Evolutionary conservation across 2,797 vertebrate genomes (phyloP).

Genomic region (Naso thynnoides): DNA sequence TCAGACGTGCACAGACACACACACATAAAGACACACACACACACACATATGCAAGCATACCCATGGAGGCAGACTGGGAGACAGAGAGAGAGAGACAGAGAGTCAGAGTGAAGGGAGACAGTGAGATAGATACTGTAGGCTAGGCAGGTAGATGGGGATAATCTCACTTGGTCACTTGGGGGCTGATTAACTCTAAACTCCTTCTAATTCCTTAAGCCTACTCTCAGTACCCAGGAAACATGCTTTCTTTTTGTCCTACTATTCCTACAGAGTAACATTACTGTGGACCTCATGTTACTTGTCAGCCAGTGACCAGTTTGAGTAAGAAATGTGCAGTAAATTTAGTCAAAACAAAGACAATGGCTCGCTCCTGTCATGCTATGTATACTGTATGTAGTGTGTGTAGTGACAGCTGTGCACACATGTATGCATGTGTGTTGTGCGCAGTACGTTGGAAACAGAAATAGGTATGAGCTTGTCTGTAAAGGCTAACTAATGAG

Average conservation of each 20-base stretch:
- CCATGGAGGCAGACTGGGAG: constrained; percentile 1
- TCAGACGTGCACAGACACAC: background rate
- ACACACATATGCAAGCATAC: constrained; percentile 16
- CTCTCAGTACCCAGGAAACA: constrained; percentile 74
- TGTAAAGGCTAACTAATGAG: constrained; percentile 77
- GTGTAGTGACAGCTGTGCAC: constrained; percentile 4
- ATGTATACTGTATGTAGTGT: background rate
- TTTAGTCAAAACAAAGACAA: constrained; percentile 11
- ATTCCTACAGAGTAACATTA: constrained; percentile 31
- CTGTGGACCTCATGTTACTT: background rate
- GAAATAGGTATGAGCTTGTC: constrained; percentile 74
- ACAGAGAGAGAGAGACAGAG: constrained; percentile 10
- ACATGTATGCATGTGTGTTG: constrained; percentile 42
- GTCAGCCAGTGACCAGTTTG: background rate
- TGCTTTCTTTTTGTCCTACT: constrained; percentile 69
- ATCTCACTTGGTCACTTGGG: constrained; percentile 80
- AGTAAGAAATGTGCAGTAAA: background rate
- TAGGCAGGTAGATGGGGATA: constrained; percentile 77
- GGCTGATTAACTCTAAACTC: constrained; percentile 84
- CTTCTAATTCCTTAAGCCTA: constrained; percentile 82
- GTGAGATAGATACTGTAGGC: constrained; percentile 61
- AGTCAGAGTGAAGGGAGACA: constrained; percentile 33
- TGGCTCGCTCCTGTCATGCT: background rate
- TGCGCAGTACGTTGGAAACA: constrained; percentile 46
- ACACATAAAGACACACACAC: constrained; percentile 7